phyloP scores from a whole-genome alignment of 35 echinoderm and acorn worm genomes.

The Ptychodera flava region DNA sequence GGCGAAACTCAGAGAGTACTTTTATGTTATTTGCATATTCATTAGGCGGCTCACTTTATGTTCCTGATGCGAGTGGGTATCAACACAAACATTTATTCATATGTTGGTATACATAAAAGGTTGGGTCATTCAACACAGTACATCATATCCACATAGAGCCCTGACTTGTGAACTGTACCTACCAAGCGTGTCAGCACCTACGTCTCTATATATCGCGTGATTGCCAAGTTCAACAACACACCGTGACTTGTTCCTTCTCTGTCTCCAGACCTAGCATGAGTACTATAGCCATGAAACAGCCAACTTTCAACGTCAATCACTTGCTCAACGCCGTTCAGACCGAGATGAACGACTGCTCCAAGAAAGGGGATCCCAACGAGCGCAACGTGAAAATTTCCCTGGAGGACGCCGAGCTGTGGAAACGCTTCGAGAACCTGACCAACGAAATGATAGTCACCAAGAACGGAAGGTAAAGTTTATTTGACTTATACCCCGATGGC shows the following conservation, averaged over 20 bases:
- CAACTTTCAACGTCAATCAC: conserved; percentile 49
- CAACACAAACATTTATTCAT: neutral
- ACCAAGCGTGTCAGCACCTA: neutral
- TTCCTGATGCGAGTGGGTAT: neutral
- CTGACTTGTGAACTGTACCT: neutral
- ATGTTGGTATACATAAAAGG: neutral
- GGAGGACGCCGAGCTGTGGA: conserved; percentile 73
- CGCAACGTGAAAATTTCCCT: conserved; percentile 54
- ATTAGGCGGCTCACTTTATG: neutral
- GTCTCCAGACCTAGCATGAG: conserved; percentile 24
- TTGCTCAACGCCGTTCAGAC: conserved; percentile 52
- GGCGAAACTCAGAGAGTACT: neutral
- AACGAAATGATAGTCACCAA: conserved; percentile 99
- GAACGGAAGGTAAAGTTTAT: conserved; percentile 69
- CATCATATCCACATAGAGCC: no score
- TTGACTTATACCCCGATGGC: conserved; percentile 4
- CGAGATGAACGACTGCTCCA: conserved; percentile 50
- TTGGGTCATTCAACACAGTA: neutral
- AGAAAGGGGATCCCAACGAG: conserved; percentile 67
- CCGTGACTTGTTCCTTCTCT: neutral
- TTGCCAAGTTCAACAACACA: neutral
- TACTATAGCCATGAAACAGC: conserved; percentile 36
- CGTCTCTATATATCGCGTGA: no score
- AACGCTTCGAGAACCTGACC: conserved; percentile 76
- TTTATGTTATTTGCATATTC: neutral